A percentile compares a stretch with the other conserved stretches of the same genome.
phyloP scores from a whole-genome alignment of 2,113 vertebrate species.

The Nettapus auritus region DNA sequence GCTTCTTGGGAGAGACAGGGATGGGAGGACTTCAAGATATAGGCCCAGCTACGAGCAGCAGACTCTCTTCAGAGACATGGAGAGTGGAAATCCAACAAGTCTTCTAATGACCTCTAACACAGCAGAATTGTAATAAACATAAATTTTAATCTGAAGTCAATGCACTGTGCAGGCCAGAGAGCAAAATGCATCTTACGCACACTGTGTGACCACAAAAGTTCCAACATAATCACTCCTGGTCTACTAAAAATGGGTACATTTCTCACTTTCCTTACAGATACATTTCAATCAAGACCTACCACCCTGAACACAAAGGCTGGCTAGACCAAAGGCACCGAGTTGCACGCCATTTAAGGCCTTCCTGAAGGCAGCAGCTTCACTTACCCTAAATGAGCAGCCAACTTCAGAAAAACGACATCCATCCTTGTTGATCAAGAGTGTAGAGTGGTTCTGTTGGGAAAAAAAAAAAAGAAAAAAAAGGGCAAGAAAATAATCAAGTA shows the following conservation, averaged over 20 bases:
- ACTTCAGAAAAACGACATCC: conserved; percentile 77
- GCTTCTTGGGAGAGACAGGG: neutral
- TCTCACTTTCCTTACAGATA: neutral
- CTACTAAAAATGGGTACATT: neutral
- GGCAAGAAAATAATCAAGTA: neutral
- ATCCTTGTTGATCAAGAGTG: conserved; percentile 38
- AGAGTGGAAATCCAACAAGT: neutral
- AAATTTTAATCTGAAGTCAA: neutral
- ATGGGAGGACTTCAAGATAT: neutral
- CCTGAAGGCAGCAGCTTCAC: neutral
- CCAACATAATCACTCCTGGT: neutral
- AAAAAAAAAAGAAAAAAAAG: neutral
- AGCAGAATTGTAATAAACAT: neutral
- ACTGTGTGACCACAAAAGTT: neutral
- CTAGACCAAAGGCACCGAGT: neutral
- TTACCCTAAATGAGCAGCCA: conserved; percentile 84
- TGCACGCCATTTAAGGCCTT: neutral
- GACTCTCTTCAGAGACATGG: neutral
- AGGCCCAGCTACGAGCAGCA: neutral
- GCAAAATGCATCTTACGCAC: neutral
- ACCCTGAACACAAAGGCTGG: neutral
- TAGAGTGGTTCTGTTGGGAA: conserved; percentile 57
- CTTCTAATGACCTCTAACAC: neutral
- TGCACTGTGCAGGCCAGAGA: neutral
- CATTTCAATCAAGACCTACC: neutral